These are phyloP conservation scores for Linurgus olivaceus DNA, from an alignment of 2,797 vertebrate species.

Conservation along the genomic window DNA sequence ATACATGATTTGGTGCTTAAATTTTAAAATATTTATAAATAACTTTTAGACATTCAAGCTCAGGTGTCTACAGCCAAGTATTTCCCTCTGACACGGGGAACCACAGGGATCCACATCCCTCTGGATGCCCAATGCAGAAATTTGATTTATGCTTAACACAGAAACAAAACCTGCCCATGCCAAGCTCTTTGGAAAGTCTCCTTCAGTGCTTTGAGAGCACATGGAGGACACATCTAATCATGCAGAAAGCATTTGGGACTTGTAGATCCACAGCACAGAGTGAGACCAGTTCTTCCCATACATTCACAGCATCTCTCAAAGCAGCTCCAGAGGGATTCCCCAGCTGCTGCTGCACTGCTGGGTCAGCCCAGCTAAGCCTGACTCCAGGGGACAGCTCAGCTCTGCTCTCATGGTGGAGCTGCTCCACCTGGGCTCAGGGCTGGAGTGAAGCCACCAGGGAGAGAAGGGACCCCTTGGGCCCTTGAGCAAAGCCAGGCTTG, in stretches of 20 bases:
- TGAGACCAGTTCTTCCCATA: background rate
- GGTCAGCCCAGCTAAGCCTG: background rate
- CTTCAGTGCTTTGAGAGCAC: background rate
- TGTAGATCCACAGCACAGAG: background rate
- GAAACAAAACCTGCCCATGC: background rate
- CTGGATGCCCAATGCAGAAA: background rate
- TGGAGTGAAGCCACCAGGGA: background rate
- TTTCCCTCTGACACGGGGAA: background rate
- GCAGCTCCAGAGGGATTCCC: background rate
- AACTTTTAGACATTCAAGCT: conserved; percentile 55
- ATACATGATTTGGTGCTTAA: background rate
- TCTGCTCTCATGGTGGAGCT: background rate
- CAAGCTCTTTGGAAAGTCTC: background rate
- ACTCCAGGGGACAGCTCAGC: background rate
- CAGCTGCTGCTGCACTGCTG: fast-evolving
- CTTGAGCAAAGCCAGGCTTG: background rate
- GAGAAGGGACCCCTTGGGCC: background rate
- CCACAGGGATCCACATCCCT: background rate
- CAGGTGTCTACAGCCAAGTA: background rate
- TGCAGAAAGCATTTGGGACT: background rate
- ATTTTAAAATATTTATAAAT: conserved; percentile 36
- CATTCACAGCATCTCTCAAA: background rate
- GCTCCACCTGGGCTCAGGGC: background rate
- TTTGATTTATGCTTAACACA: background rate
- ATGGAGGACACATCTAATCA: background rate